Percentiles rank a stretch among this genome's conserved stretches.
Evolutionary conservation across 2,797 vertebrate genomes (phyloP).

Genomic region (Nyctalus aviator): DNA sequence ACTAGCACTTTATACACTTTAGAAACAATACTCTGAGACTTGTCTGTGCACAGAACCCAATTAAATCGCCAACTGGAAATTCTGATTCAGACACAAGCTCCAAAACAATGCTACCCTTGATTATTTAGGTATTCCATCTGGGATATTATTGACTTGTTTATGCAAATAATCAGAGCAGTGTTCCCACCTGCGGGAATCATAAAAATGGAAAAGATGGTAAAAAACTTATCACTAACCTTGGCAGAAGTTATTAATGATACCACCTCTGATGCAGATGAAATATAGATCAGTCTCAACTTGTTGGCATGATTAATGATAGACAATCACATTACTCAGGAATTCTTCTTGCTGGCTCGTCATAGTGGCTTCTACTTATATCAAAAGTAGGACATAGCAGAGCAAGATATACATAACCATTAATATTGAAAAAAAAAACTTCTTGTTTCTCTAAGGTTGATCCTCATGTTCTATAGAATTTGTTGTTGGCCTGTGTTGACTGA

Average conservation of each 20-base stretch:
- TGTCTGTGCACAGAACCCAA: constrained; percentile 18
- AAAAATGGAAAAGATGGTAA: neutral
- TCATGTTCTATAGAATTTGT: neutral
- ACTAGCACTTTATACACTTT: neutral
- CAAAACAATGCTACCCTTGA: constrained; percentile 57
- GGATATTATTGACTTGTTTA: constrained; percentile 59
- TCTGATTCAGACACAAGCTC: constrained; percentile 27
- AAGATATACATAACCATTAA: neutral
- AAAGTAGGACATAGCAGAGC: neutral
- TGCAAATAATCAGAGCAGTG: constrained; percentile 45
- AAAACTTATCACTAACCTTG: constrained; percentile 27
- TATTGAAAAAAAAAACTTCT: neutral
- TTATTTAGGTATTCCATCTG: constrained; percentile 20
- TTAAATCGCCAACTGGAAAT: constrained; percentile 54
- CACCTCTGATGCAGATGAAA: neutral
- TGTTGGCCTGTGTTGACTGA: neutral
- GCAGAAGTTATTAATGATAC: constrained; percentile 32
- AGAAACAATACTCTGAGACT: neutral
- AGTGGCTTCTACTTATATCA: neutral
- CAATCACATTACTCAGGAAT: neutral
- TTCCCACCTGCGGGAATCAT: constrained; percentile 36
- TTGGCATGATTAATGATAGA: neutral
- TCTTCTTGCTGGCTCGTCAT: neutral
- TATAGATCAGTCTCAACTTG: neutral
- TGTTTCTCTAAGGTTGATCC: neutral